Evolutionary conservation across 2,888 invertebrate species (phyloP), one percentile per base, ranked within the genome.

Genomic region (Lissocephala sabroskyi): DNA sequence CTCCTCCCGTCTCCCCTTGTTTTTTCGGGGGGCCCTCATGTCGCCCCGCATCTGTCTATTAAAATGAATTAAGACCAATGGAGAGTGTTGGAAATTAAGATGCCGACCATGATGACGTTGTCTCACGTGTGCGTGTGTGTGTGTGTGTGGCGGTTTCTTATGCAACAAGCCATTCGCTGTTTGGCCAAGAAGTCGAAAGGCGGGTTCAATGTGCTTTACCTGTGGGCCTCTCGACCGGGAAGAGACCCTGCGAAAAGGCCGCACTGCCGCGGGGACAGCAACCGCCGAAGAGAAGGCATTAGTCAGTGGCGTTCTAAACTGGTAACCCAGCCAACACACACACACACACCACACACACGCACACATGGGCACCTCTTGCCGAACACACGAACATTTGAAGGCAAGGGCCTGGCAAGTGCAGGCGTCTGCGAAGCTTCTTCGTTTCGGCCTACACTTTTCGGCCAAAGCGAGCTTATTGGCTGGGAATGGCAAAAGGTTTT

Each of bases 181-280:
- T n/a, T n/a, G n/a, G n/a, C n/a, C n/a, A n/a, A n/a, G n/a, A n/a
- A n/a, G n/a, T n/a, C n/a, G n/a, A n/a, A n/a, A n/a, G n/a, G 37
- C 52, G 66, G 52, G 75, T 76, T 76, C 75, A 76, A 70, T 76
- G 75, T 64, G 78, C 75, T 70, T 73, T 76, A 63, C 56, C 63
- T 70, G 49, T 63, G 10, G 41, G 13, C 51, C 59, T 49, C 59
- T n/a, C n/a, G n/a, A n/a, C n/a, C n/a, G n/a, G n/a, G n/a, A n/a
- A n/a, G n/a, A n/a, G n/a, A n/a, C n/a, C n/a, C n/a, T n/a, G n/a
- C n/a, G n/a, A n/a, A n/a, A n/a, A n/a, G n/a, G n/a, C n/a, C n/a
- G n/a, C n/a, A n/a, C n/a, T n/a, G n/a, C n/a, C n/a, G n/a, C n/a
- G n/a, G n/a, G n/a, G n/a, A n/a, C 35, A 30, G 30, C 17, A n/a